These are phyloP conservation scores for Arrhamphus sclerolepis DNA, from an alignment of 2,797 vertebrate genomes.

Conservation along the genomic window DNA sequence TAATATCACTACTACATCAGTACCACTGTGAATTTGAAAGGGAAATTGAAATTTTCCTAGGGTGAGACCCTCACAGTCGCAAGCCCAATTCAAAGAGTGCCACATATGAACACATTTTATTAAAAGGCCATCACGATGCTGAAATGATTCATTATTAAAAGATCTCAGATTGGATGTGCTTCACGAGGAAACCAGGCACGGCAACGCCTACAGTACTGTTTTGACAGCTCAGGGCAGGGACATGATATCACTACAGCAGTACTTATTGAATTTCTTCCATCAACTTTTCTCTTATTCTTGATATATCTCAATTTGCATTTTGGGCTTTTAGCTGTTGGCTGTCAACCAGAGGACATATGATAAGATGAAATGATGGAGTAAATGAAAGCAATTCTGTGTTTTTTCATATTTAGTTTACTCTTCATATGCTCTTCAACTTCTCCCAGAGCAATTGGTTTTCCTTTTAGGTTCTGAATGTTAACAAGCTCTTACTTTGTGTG, in stretches of 20 bases:
- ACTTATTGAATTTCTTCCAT: conserved; percentile 48
- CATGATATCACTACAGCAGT: conserved; percentile 47
- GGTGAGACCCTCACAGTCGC: conserved; percentile 57
- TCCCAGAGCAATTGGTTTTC: not conserved
- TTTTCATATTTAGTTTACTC: conserved; percentile 13
- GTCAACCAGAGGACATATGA: conserved; percentile 59
- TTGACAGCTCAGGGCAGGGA: conserved; percentile 44
- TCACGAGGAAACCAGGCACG: conserved; percentile 53
- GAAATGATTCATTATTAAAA: conserved; percentile 65
- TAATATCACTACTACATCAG: conserved; percentile 29
- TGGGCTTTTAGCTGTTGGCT: conserved; percentile 67
- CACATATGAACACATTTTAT: conserved; percentile 65
- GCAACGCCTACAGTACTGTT: conserved; percentile 49
- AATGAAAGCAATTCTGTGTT: conserved; percentile 33
- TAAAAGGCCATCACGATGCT: conserved; percentile 61
- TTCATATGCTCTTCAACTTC: conserved; percentile 25
- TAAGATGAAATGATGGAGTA: conserved; percentile 48
- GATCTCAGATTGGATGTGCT: conserved; percentile 36
- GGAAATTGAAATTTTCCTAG: conserved; percentile 58
- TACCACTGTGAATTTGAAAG: conserved; percentile 58
- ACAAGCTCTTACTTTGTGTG: no score
- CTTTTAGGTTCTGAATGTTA: not conserved
- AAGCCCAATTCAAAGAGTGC: conserved; percentile 64
- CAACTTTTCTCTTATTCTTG: conserved; percentile 46
- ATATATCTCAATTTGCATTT: conserved; percentile 54